Conservation (phyloP, 2,113 vertebrate species). For the Psittacula cyanocephala region DNA sequence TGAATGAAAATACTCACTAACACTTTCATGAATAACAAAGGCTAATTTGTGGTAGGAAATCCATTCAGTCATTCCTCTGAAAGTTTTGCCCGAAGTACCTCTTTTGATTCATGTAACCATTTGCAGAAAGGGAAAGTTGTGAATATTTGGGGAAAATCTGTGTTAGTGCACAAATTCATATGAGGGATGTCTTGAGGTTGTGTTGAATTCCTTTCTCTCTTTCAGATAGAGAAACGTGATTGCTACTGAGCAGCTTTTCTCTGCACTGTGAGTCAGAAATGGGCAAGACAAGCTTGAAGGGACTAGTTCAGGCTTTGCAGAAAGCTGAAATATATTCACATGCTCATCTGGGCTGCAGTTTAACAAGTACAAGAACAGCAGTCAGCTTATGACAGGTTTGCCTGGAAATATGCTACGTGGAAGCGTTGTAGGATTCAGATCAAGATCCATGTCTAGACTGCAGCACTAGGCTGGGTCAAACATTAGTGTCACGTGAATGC, state of each 20-base stretch:
- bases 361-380: background rate
- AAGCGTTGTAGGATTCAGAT: background rate
- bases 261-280: background rate
- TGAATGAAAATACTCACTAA: background rate
- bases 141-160: background rate
- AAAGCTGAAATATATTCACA: background rate
- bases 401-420: rapidly evolving
- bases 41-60: background rate
- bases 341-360: background rate
- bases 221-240: background rate
- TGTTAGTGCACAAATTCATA: background rate
- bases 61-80: background rate
- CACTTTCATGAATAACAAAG: background rate
- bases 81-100: background rate
- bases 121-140: background rate
- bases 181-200: background rate
- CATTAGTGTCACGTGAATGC: background rate
- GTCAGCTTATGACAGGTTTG: background rate
- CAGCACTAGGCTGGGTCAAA: background rate
- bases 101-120: background rate
- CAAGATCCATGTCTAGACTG: background rate
- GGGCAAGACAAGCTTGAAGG: background rate
- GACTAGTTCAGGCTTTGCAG: background rate
- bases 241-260: background rate
- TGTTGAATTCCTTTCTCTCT: background rate